Conservation (phyloP, 2,888 invertebrate species). For the Taenaris catops region DNA sequence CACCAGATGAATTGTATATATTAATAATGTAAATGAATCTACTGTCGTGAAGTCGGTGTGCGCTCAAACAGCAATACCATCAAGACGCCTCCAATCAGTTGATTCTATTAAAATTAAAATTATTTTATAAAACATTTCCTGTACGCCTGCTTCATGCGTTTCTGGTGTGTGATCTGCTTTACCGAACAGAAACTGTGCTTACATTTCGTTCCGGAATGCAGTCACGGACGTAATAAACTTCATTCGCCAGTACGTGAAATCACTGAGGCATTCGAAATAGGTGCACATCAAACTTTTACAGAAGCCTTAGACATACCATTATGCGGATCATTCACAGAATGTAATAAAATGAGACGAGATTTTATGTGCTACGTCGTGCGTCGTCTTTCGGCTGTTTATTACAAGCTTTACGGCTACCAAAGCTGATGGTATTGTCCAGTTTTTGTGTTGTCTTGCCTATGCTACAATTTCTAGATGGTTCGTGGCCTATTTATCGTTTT, state of each 20-base stretch:
- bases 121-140: not conserved
- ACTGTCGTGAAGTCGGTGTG: no score
- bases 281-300: slow-evolving; percentile 47
- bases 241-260: slow-evolving; percentile 31
- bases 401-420: slow-evolving; percentile 41
- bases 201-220: slow-evolving; percentile 5
- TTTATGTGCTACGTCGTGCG: slow-evolving; percentile 51
- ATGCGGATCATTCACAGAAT: slow-evolving; percentile 48
- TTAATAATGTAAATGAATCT: no score
- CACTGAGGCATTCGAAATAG: slow-evolving; percentile 32
- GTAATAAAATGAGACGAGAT: slow-evolving; percentile 55
- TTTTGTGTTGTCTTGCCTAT: slow-evolving; percentile 1
- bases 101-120: no score
- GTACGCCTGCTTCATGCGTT: no score
- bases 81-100: no score
- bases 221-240: slow-evolving; percentile 25
- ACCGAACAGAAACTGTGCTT: not conserved
- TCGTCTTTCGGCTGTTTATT: slow-evolving; percentile 39
- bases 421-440: slow-evolving; percentile 25
- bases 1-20: no score
- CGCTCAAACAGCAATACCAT: no score
- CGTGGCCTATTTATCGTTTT: not conserved
- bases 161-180: no score
- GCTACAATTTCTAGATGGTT: not conserved
- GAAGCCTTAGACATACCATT: slow-evolving; percentile 43